Evolutionary conservation across 1,140 invertebrate species (phyloP).

Genomic region (Lepidurus packardi): DNA sequence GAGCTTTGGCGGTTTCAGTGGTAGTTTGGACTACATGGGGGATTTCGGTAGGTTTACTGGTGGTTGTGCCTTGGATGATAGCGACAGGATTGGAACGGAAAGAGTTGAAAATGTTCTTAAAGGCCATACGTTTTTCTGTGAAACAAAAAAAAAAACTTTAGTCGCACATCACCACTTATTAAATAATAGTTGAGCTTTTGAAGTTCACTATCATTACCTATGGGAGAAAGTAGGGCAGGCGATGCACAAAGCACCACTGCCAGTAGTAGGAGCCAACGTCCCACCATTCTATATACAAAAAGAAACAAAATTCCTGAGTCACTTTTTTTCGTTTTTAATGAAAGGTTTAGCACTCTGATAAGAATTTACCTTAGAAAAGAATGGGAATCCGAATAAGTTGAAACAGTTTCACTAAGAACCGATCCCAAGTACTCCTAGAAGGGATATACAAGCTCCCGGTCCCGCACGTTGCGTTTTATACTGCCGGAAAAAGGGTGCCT

Average conservation of each 20-base stretch:
- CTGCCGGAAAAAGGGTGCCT: not conserved
- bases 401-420: not conserved
- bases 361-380: not conserved
- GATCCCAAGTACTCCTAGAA: constrained; percentile 17
- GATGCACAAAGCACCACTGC: constrained; percentile 16
- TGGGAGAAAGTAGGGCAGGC: not conserved
- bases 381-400: not conserved
- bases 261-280: constrained; percentile 13
- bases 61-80: not conserved
- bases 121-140: not conserved
- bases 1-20: not conserved
- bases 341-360: not conserved
- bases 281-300: not conserved
- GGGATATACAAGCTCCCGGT: not conserved
- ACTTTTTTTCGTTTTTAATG: not conserved
- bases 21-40: not conserved
- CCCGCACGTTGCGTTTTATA: not conserved
- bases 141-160: not conserved
- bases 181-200: not conserved
- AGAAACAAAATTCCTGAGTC: not conserved
- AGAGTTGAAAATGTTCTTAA: not conserved
- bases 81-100: not conserved
- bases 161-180: not conserved
- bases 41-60: not conserved
- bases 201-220: not conserved